Base-by-base conservation (phyloP, 2,113 vertebrate genomes). In the Rhagologus leucostigma region DNA sequence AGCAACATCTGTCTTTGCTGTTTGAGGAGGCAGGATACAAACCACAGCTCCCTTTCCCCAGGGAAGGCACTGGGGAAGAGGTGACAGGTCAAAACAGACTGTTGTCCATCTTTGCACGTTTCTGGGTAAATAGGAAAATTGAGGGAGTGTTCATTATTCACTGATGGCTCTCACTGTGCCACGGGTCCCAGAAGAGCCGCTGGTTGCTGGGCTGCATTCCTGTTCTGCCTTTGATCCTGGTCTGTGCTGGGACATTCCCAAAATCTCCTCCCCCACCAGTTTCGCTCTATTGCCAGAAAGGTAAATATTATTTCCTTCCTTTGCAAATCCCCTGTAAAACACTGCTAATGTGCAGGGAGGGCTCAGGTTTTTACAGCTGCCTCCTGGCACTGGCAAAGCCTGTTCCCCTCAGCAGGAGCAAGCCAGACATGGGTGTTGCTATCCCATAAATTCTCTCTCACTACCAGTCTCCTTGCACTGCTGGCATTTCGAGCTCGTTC, bases 381-480 rank as follows among this genome's bases (percentile, higher is more conserved):
- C 64, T 59, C 24, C 52, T 84, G 62, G 57, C 60, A 49, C 29
- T 1, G 6, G n/a, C 41, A 57, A 84, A 73, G 30, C 46, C 33
- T 37, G 10, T 16, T 87, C 44, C 32, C 65, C 42, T 76, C 1
- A 1, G 47, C 52, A 71, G 57, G 9, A 91, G 26, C 0, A 0
- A 89, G 77, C 44, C 69, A 76, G 23, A 73, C 55, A 35, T 1
- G 18, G 56, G 49, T 57, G 44, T 84, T 89, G 44, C 19, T 64
- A 49, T 23, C 37, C 65, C 57, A 82, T 89, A 91, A 93, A 96
- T 80, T n/a, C 50, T 41, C 37, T 80, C 62, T 63, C 59, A 52
- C 42, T 50, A 16, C 23, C 30, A 3, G 1, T 42, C 77, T 73
- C 55, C 55, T 85, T 87, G 46, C 67, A 41, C 53, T 73, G 22